Evolutionary conservation across 2,797 vertebrate genomes (phyloP).

Genomic region (Acrossocheilus wenchowensis): DNA sequence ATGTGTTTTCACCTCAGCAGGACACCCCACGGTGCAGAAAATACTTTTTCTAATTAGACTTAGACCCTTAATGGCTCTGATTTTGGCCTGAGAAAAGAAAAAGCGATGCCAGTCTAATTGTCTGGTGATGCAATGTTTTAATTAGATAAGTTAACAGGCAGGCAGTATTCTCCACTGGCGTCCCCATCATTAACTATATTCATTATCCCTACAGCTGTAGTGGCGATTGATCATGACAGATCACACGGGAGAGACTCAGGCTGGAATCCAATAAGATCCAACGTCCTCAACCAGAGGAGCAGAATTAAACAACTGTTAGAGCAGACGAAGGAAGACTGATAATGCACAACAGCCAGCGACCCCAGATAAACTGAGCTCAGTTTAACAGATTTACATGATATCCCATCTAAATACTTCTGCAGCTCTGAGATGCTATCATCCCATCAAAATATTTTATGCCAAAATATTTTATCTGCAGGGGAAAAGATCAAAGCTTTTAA

Average conservation of each 20-base stretch:
- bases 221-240: slow-evolving; percentile 77
- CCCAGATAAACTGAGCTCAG: slow-evolving; percentile 21
- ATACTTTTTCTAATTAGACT: slow-evolving; percentile 78
- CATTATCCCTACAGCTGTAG: slow-evolving; percentile 72
- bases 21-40: slow-evolving; percentile 73
- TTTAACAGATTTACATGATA: slow-evolving; percentile 29
- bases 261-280: slow-evolving; percentile 51
- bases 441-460: slow-evolving; percentile 18
- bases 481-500: slow-evolving; percentile 37
- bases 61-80: slow-evolving; percentile 73
- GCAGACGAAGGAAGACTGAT: slow-evolving; percentile 39
- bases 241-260: slow-evolving; percentile 56
- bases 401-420: slow-evolving; percentile 19
- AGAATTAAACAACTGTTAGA: slow-evolving; percentile 50
- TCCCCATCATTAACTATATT: slow-evolving; percentile 73
- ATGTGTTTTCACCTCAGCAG: slow-evolving; percentile 71
- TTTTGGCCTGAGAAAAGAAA: slow-evolving; percentile 67
- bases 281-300: slow-evolving; percentile 52
- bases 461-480: slow-evolving; percentile 16
- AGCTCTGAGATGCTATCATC: slow-evolving; percentile 21
- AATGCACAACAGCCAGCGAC: slow-evolving; percentile 31
- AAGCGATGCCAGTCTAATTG: slow-evolving; percentile 68
- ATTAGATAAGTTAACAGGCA: slow-evolving; percentile 79
- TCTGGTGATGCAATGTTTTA: slow-evolving; percentile 75
- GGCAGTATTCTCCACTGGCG: slow-evolving; percentile 67